These are phyloP conservation scores for Pseudorhombus dupliciocellatus DNA, from an alignment of 2,113 vertebrate genomes.

Conservation along the genomic window DNA sequence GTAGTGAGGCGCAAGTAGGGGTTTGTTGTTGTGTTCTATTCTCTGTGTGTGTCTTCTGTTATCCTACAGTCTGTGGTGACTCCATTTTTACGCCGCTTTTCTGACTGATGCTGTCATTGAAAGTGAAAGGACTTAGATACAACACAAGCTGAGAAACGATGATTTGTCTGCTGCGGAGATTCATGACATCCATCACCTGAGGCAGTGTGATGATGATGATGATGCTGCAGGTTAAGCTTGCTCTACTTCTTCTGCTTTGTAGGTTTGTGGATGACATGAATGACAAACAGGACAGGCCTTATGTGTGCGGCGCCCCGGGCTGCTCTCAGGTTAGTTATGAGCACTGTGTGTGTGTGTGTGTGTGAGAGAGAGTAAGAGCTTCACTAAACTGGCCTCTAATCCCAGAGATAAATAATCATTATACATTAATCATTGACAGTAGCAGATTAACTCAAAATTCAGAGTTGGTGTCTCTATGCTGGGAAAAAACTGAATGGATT, in stretches of 20 bases:
- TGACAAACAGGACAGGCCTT: slow-evolving; percentile 96
- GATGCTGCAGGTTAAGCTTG: slow-evolving; percentile 17
- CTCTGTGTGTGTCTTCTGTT: slow-evolving; percentile 39
- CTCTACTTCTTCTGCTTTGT: slow-evolving; percentile 51
- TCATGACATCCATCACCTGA: slow-evolving; percentile 46
- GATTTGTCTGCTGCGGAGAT: too few relatives aligned
- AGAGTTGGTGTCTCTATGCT: background rate
- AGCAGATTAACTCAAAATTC: too few relatives aligned
- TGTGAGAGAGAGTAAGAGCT: background rate
- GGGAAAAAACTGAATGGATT: background rate
- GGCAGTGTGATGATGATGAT: background rate
- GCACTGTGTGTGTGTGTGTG: slow-evolving; percentile 1
- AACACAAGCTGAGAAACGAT: slow-evolving; percentile 24
- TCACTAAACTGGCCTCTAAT: background rate
- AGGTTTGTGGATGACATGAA: slow-evolving; percentile 97
- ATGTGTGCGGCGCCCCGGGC: slow-evolving; percentile 93
- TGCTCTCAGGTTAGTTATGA: slow-evolving; percentile 93
- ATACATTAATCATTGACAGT: background rate
- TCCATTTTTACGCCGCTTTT: background rate
- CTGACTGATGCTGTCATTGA: slow-evolving; percentile 23
- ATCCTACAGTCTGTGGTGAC: slow-evolving; percentile 6
- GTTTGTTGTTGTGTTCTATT: slow-evolving; percentile 18
- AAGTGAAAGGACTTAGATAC: slow-evolving; percentile 45
- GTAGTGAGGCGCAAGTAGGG: background rate
- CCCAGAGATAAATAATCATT: background rate